phyloP scores from a whole-genome alignment of 2,113 vertebrate species.

The Oxyruncus cristatus region DNA sequence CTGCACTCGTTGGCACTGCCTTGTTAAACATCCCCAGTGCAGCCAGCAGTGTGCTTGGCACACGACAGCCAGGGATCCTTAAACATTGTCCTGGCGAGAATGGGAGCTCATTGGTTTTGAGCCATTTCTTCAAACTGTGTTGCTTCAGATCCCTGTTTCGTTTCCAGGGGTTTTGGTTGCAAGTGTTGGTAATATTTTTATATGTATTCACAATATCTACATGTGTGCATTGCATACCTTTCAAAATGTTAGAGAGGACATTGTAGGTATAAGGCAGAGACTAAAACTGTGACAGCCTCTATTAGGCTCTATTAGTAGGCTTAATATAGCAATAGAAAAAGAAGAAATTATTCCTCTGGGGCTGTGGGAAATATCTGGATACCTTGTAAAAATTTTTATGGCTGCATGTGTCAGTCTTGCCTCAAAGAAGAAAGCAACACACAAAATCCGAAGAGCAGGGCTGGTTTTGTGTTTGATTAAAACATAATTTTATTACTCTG shows the following conservation, averaged over 20 bases:
- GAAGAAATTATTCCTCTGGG: background rate
- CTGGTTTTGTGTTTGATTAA: background rate
- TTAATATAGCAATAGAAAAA: background rate
- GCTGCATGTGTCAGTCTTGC: background rate
- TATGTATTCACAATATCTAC: background rate
- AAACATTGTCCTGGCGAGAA: slow-evolving; percentile 71
- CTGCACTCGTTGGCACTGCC: slow-evolving; percentile 79
- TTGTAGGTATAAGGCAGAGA: background rate
- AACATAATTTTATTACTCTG: background rate
- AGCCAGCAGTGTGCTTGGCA: slow-evolving; percentile 75
- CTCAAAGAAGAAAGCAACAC: background rate
- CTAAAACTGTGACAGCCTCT: background rate
- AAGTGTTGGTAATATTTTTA: background rate
- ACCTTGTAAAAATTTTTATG: background rate
- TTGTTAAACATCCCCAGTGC: slow-evolving; percentile 66
- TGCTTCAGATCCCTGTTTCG: background rate
- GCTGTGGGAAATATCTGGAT: background rate
- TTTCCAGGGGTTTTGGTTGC: background rate
- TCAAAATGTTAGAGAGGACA: background rate
- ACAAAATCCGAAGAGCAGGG: background rate
- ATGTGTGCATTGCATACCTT: background rate
- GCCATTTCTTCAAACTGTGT: background rate
- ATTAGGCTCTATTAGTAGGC: background rate
- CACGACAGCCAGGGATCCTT: slow-evolving; percentile 68
- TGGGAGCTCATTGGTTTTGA: slow-evolving; percentile 44